Evolutionary conservation across 2,113 vertebrate species (phyloP), one percentile per base, ranked within the genome.

Genomic region (Brachyistius frenatus): DNA sequence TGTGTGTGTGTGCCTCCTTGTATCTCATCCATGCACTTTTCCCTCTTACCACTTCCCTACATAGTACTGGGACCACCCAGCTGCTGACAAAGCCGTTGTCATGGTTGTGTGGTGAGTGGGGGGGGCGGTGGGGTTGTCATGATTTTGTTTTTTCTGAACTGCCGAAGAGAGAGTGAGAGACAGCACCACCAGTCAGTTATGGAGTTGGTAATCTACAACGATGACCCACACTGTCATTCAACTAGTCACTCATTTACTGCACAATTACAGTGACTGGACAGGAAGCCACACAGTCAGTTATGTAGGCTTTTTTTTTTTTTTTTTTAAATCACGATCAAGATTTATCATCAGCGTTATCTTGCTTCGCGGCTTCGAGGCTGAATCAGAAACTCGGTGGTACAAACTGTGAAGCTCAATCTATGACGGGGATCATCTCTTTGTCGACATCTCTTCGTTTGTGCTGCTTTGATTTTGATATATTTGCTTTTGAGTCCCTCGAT

Each of bases 11-110:
- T 7, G 50, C 23, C 66, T 31, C 44, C 41, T 5, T 71, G 56
- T 65, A 46, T 46, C 9, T 66, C 65, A 50, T 61, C 55, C 46
- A n/a, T 64, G 7, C 7, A 31, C 15, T 31, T 14, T 49, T 36
- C 15, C n/a, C 66, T 61, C n/a, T 30, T 23, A 1, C 36, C 52
- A n/a, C 11, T 23, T 47, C n/a, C 41, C 30, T 16, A 16, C 52
- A 31, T n/a, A 14, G 13, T 53, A 9, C 37, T 37, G 31, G 23
- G 72, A 88, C 85, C 88, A 89, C 82, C 85, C 30, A 8, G 65
- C n/a, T 69, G 68, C 80, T 88, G 81, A 89, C 78, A 83, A 81
- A 88, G 81, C 77, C 49, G 85, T 92, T 89, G 83, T 74, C 88
- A 91, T 93, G 82, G 90, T 81, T 63, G 5, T 4, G 41, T 86